Base-by-base conservation (phyloP, 1,140 invertebrate species). In the Bombus confusus region DNA sequence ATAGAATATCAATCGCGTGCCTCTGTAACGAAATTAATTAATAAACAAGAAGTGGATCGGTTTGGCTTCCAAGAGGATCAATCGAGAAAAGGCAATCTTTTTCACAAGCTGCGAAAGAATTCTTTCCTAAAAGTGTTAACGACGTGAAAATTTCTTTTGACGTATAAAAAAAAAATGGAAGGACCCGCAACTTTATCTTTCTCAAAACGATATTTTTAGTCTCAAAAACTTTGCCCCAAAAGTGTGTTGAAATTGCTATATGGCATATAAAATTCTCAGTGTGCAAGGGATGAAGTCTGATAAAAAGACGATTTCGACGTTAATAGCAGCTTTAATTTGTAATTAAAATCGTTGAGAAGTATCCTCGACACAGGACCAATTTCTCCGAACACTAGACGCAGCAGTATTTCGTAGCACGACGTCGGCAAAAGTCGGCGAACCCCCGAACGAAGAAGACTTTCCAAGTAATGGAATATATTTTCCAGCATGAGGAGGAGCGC, bases 391-490 rank as follows among this genome's bases (percentile, higher is more conserved):
- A 25, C 4, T 1, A 41, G 18, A 39, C 31, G 69, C 37, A 34
- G 41, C 34, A 9, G 37, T 64, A 43, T n/a, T 64, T 81, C 28
- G n/a, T 28, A 22, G n/a, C 18, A 37, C 47, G 31, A 41, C 34
- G 3, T n/a, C 52, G 39, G 39, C 31, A 3, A 47, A 39, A 52
- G 43, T 83, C 41, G 15, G n/a, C 34, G 62, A 76, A 83, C 18
- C 18, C 28, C 34, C 43, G 4, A 34, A 52, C 71, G 39, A 66
- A 82, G 41, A 62, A 41, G 37, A 68, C 64, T 76, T 76, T 68
- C 22, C 31, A 2, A 34, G 73, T 77, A 77, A 76, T 77, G 73
- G 73, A 68, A 68, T 57, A 77, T 76, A 83, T 83, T 77, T 57
- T 77, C 73, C n/a, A 15, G 41, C 18, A 31, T 15, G 47, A n/a